Conservation (phyloP, 1,140 invertebrate genomes). For the Campoletis sonorensis region DNA sequence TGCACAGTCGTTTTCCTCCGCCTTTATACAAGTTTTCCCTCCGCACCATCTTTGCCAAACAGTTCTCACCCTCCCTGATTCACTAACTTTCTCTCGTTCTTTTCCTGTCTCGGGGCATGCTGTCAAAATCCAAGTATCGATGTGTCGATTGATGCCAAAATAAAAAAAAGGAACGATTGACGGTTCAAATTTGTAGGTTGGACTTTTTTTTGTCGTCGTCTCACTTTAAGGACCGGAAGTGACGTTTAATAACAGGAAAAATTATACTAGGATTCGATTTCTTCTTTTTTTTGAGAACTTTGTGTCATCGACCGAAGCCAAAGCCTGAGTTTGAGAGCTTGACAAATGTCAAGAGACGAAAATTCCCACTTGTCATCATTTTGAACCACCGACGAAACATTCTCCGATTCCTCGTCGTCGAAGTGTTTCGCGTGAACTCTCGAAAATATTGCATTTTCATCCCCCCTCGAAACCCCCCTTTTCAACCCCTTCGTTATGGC, state of each 20-base stretch:
- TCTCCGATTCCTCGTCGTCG: constrained; percentile 37
- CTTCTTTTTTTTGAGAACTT: constrained; percentile 5
- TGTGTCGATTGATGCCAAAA: constrained; percentile 41
- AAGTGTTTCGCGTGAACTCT: constrained; percentile 24
- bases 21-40: constrained; percentile 32
- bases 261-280: constrained; percentile 57
- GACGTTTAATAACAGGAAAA: constrained; percentile 11
- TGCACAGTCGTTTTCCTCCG: constrained; percentile 37
- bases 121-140: background rate
- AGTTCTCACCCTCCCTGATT: background rate
- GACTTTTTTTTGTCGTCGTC: no score
- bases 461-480: constrained; percentile 39
- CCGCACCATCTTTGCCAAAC: background rate
- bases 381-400: constrained; percentile 29
- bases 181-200: no score
- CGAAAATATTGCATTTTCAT: constrained; percentile 57
- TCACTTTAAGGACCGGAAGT: no score
- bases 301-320: no score
- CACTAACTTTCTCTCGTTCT: constrained; percentile 4
- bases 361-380: constrained; percentile 12
- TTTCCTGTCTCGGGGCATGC: constrained; percentile 29
- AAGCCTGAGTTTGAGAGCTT: background rate
- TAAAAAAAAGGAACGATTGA: background rate
- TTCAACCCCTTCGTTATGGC: constrained; percentile 65
- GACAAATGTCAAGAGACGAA: background rate